These are phyloP conservation scores for Drosophila ustulata DNA, from an alignment of 2,888 invertebrate species.

Conservation along the genomic window DNA sequence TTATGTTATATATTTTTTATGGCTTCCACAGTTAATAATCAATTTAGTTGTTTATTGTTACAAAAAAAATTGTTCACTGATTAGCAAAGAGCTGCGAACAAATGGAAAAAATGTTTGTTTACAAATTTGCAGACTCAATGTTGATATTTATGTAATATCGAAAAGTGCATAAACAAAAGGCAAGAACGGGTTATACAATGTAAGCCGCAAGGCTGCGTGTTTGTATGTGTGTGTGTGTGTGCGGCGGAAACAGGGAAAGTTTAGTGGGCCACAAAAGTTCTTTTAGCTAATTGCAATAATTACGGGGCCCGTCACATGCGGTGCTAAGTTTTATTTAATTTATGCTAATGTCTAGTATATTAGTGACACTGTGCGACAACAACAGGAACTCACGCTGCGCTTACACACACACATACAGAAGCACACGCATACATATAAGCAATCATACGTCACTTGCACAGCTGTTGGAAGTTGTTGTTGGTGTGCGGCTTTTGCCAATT, in stretches of 20 bases:
- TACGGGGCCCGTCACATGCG: slow-evolving; percentile 25
- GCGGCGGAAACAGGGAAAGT: slow-evolving; percentile 36
- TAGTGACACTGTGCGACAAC: slow-evolving; percentile 43
- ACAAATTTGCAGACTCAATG: slow-evolving; percentile 41
- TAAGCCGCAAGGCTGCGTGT: slow-evolving; percentile 13
- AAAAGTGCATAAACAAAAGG: slow-evolving; percentile 39
- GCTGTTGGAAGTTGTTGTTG: slow-evolving; percentile 62
- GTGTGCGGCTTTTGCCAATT: slow-evolving; percentile 61
- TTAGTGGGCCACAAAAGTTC: slow-evolving; percentile 27
- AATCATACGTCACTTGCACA: slow-evolving; percentile 31
- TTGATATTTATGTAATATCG: slow-evolving; percentile 58
- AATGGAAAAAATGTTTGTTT: slow-evolving; percentile 37
- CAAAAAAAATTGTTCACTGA: slow-evolving; percentile 44
- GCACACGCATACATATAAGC: background rate
- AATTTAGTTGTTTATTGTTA: slow-evolving; percentile 74
- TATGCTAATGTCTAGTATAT: slow-evolving; percentile 60
- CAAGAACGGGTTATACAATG: slow-evolving; percentile 38
- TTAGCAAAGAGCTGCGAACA: slow-evolving; percentile 52
- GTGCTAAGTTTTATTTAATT: slow-evolving; percentile 45
- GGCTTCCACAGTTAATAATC: slow-evolving; percentile 65
- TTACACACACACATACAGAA: slow-evolving; percentile 9
- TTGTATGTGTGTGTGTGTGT: slow-evolving; percentile 20
- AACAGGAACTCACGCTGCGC: slow-evolving; percentile 30
- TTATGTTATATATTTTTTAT: slow-evolving; percentile 25
- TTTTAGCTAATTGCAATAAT: slow-evolving; percentile 42